Base-by-base conservation (phyloP, 1,140 invertebrate species). In the Lutraria rhynchaena region DNA sequence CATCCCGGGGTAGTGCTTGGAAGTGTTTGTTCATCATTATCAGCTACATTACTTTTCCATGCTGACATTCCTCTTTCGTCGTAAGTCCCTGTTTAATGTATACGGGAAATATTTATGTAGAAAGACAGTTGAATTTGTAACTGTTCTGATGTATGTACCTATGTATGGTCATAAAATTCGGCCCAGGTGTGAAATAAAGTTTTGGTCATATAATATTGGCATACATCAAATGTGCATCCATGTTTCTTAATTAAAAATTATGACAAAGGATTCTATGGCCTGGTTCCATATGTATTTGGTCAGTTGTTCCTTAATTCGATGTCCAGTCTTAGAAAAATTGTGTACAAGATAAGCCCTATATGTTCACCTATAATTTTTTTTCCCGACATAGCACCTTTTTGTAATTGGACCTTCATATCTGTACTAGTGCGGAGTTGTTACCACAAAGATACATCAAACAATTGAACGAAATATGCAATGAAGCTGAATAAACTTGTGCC, bases 31-130 rank as follows among this genome's bases (percentile, higher is more conserved):
- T 55, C 24, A 27, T 55, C 53, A n/a, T 55, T n/a, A 5, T 55
- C 19, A 55, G 7, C 53, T 7, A 55, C 4, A n/a, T 55, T 27
- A 7, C 5, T n/a, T 27, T 19, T 55, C 53, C 53, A 55, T 5
- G 53, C 53, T 9, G 24, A 27, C 24, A 55, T 22, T 5, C 53
- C 53, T 55, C 53, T n/a, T n/a, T 55, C 53, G 19, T 55, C 53
- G 19, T 55, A 5, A 7, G 53, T 55, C 4, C 53, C 53, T 55
- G 19, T 55, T n/a, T n/a, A 31, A 35, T 15, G 9, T 41, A 41
- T 41, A 61, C 27, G 15, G n/a, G n/a, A 51, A 70, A 70, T 29
- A 7, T 37, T 65, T 65, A n/a, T 35, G 13, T 61, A 44, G 37
- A 41, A 15, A 63, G 27, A 29, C 13, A 33, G 11, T 13, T 33